Conservation (phyloP, 2,888 invertebrate species). For the Molorchus minor region DNA sequence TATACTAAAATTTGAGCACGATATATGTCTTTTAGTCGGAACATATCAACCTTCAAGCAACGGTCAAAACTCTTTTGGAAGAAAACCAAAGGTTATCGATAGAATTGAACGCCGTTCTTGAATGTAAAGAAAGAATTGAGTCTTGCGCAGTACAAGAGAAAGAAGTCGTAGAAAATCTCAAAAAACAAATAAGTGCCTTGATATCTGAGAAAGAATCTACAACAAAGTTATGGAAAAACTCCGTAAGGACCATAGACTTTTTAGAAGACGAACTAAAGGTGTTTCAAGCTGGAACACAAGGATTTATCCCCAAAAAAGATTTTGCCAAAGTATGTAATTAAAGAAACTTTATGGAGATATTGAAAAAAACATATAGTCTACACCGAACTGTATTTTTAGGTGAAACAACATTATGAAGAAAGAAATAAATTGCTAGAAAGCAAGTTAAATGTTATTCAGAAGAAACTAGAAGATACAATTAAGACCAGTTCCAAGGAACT, state of each 20-base stretch:
- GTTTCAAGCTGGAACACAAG: constrained; percentile 59
- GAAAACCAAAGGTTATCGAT: constrained; percentile 47
- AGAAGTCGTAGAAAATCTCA: constrained; percentile 47
- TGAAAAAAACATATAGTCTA: no score
- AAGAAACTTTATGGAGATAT: background rate
- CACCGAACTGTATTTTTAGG: no score
- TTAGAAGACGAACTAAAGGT: constrained; percentile 73
- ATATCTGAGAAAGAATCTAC: constrained; percentile 72
- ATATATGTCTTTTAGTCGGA: constrained; percentile 44
- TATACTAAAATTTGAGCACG: no score
- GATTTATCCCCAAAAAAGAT: constrained; percentile 53
- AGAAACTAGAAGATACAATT: constrained; percentile 37
- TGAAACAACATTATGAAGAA: constrained; percentile 65
- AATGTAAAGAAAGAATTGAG: constrained; percentile 14
- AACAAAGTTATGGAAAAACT: constrained; percentile 73
- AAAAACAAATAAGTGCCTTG: constrained; percentile 44
- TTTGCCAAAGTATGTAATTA: constrained; percentile 44
- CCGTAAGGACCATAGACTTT: constrained; percentile 71
- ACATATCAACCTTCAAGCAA: constrained; percentile 42
- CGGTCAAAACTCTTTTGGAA: constrained; percentile 38
- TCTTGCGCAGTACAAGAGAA: constrained; percentile 14
- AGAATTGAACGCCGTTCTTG: constrained; percentile 33
- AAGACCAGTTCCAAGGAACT: constrained; percentile 54
- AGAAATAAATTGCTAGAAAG: constrained; percentile 67
- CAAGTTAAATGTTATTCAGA: constrained; percentile 31